A percentile compares a stretch with the other conserved stretches of the same genome.
Evolutionary conservation across 1,140 invertebrate genomes (phyloP).

Genomic region (Micrasema minimum): DNA sequence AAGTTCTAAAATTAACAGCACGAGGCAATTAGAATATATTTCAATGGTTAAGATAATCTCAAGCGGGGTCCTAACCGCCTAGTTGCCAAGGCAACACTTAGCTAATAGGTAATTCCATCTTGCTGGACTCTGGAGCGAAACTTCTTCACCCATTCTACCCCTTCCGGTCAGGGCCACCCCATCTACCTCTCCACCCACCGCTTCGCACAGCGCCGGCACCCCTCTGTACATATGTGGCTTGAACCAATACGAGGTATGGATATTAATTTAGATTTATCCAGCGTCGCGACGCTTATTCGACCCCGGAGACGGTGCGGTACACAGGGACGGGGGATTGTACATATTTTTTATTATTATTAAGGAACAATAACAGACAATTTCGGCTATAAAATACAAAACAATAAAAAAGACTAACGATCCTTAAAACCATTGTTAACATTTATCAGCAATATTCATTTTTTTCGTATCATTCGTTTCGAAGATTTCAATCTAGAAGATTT

Average conservation of each 20-base stretch:
- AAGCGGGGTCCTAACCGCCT: slow-evolving; percentile 41
- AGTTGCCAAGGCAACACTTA: slow-evolving; percentile 51
- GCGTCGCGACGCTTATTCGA: slow-evolving; percentile 29
- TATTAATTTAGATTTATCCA: slow-evolving; percentile 54
- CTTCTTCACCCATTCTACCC: slow-evolving; percentile 39
- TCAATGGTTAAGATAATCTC: slow-evolving; percentile 37
- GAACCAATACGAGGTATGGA: slow-evolving; percentile 48
- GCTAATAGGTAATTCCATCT: slow-evolving; percentile 54
- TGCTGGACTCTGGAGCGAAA: slow-evolving; percentile 50
- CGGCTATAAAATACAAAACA: too few species aligned
- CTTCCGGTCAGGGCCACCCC: slow-evolving; percentile 7
- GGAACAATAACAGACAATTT: too few species aligned
- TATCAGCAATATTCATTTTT: too few species aligned
- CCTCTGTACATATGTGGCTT: slow-evolving; percentile 41
- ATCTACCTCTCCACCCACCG: neutral
- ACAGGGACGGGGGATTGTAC: too few species aligned
- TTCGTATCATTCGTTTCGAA: too few species aligned
- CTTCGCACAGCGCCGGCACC: neutral
- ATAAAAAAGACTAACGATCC: too few species aligned
- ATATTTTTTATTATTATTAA: too few species aligned
- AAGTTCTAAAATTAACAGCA: slow-evolving; percentile 19
- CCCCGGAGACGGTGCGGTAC: neutral
- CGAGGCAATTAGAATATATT: slow-evolving; percentile 38
- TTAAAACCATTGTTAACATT: too few species aligned
- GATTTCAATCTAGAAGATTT: too few species aligned